Evolutionary conservation across 2,797 vertebrate genomes (phyloP).

Genomic region (Erithacus rubecula): DNA sequence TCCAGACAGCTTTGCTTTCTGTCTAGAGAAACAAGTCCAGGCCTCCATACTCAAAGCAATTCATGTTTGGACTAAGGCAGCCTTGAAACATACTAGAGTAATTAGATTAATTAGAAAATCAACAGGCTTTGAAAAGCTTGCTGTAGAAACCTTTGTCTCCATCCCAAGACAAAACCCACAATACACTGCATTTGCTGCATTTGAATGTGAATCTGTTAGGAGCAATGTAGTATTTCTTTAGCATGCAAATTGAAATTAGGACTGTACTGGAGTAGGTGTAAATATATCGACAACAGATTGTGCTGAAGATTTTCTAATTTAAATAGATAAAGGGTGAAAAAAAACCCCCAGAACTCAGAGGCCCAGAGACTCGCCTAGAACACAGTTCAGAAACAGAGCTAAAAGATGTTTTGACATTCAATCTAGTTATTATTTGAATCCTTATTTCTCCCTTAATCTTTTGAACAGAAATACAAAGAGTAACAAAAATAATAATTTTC

Average conservation of each 20-base stretch:
- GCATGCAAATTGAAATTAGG: not conserved
- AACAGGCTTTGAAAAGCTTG: not conserved
- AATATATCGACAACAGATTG: not conserved
- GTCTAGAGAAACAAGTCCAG: not conserved
- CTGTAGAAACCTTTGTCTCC: not conserved
- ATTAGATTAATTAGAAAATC: constrained; percentile 19
- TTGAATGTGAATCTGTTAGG: not conserved
- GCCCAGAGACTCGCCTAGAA: not conserved
- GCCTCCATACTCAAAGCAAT: not conserved
- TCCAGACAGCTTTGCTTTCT: not conserved
- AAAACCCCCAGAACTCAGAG: not conserved
- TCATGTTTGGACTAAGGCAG: not conserved
- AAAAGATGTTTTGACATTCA: not conserved
- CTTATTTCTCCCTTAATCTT: not conserved
- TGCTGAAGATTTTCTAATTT: not conserved
- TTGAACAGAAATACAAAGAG: not conserved
- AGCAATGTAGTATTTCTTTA: not conserved
- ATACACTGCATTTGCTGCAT: not conserved
- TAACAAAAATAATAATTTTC: not conserved
- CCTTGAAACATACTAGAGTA: not conserved
- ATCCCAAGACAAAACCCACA: not conserved
- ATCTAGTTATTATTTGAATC: not conserved
- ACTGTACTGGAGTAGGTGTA: not conserved
- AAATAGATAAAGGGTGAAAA: not conserved
- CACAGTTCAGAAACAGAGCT: not conserved